Conservation (phyloP, 2,888 invertebrate genomes). For the Pheosia tremula region DNA sequence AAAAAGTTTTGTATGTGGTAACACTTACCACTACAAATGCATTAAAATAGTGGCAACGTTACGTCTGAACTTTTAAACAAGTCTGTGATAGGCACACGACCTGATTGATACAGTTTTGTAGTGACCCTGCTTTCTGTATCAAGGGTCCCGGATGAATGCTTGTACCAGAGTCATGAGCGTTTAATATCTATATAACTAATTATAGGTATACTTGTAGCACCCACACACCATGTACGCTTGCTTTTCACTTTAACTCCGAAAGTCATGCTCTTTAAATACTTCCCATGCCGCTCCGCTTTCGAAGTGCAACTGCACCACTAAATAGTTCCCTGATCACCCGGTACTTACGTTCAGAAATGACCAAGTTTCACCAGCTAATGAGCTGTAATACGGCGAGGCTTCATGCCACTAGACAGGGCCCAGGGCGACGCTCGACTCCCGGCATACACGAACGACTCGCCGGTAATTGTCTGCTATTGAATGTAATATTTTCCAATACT, state of each 20-base stretch:
- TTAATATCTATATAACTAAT: too few relatives aligned
- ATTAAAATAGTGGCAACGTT: too few relatives aligned
- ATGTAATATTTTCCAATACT: constrained; percentile 43
- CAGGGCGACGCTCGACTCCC: constrained; percentile 29
- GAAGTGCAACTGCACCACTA: constrained; percentile 20
- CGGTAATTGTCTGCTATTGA: constrained; percentile 53
- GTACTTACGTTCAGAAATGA: constrained; percentile 48
- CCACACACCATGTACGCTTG: too few relatives aligned
- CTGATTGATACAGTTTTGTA: too few relatives aligned
- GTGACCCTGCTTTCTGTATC: too few relatives aligned
- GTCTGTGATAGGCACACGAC: too few relatives aligned
- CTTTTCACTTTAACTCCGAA: not conserved
- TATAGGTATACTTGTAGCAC: too few relatives aligned
- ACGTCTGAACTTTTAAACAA: too few relatives aligned
- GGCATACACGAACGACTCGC: constrained; percentile 45
- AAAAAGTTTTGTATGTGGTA: too few relatives aligned
- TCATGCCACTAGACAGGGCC: constrained; percentile 46
- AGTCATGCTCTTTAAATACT: constrained; percentile 10
- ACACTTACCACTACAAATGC: too few relatives aligned
- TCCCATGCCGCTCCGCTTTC: constrained; percentile 10
- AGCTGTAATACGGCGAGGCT: constrained; percentile 53
- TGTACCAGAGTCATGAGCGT: too few relatives aligned
- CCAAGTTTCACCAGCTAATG: constrained; percentile 67
- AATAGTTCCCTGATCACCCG: constrained; percentile 19
- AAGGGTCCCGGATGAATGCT: too few relatives aligned